These are phyloP conservation scores for Conistra vaccinii DNA, from an alignment of 2,888 invertebrate genomes.

Conservation along the genomic window DNA sequence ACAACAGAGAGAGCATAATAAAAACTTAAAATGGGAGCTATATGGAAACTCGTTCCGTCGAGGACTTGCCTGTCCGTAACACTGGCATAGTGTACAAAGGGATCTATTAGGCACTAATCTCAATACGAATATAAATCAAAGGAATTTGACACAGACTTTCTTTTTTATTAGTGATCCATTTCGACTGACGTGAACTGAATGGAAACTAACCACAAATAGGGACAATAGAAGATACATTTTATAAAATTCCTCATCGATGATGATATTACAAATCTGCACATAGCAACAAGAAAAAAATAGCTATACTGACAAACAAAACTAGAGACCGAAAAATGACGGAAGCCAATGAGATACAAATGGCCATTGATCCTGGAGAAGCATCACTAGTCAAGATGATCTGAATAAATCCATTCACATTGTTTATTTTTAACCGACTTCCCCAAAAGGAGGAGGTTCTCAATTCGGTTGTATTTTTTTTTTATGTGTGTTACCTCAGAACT, in stretches of 20 bases:
- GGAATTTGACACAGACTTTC: slow-evolving; percentile 33
- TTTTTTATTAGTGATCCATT: slow-evolving; percentile 17
- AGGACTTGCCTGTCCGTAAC: neutral
- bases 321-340: neutral
- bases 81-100: slow-evolving; percentile 14
- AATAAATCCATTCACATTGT: neutral
- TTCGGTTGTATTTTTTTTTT: too few species aligned
- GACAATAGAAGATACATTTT: too few species aligned
- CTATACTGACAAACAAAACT: neutral
- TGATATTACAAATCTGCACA: too few species aligned
- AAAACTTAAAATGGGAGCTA: neutral
- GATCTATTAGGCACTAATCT: slow-evolving; percentile 15
- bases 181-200: slow-evolving; percentile 26
- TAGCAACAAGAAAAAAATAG: too few species aligned
- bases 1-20: neutral
- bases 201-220: too few species aligned
- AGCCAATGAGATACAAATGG: neutral
- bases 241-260: neutral
- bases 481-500: too few species aligned
- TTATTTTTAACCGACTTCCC: too few species aligned
- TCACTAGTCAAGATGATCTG: neutral
- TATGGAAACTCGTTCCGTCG: neutral
- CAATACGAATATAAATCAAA: slow-evolving; percentile 28
- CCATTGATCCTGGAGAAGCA: neutral
- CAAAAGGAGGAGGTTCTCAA: too few species aligned